A percentile compares a stretch with the other conserved stretches of the same genome.
Conservation (phyloP, 2,113 vertebrate species). For the Ctenomys sociabilis region DNA sequence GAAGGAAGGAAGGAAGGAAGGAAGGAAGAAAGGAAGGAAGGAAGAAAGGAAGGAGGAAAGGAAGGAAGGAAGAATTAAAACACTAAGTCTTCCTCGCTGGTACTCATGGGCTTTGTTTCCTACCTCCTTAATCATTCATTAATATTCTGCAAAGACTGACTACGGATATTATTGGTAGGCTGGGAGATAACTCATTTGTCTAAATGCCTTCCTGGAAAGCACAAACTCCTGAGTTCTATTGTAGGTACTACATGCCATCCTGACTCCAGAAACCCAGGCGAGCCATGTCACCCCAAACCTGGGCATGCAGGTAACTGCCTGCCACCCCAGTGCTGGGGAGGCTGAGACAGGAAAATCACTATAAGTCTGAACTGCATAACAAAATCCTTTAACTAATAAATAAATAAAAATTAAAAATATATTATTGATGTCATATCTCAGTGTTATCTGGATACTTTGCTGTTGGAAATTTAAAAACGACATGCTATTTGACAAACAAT, state of each 20-base stretch:
- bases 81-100: background rate
- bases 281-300: no score
- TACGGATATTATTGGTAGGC: background rate
- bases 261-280: no score
- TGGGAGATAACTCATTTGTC: no score
- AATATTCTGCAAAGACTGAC: background rate
- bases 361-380: no score
- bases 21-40: background rate
- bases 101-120: background rate
- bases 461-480: background rate
- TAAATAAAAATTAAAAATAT: background rate
- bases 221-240: no score
- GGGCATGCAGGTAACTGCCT: no score
- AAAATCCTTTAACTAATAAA: no score
- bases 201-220: no score
- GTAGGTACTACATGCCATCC: no score
- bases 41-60: background rate
- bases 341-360: no score
- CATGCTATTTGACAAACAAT: background rate
- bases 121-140: background rate
- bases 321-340: no score
- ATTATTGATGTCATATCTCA: background rate
- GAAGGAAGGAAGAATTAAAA: background rate
- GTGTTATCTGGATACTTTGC: background rate
- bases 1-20: background rate